Evolutionary conservation across 1,140 invertebrate genomes (phyloP), one percentile per base, ranked within the genome.

Genomic region (Protaetia brevitarsis): DNA sequence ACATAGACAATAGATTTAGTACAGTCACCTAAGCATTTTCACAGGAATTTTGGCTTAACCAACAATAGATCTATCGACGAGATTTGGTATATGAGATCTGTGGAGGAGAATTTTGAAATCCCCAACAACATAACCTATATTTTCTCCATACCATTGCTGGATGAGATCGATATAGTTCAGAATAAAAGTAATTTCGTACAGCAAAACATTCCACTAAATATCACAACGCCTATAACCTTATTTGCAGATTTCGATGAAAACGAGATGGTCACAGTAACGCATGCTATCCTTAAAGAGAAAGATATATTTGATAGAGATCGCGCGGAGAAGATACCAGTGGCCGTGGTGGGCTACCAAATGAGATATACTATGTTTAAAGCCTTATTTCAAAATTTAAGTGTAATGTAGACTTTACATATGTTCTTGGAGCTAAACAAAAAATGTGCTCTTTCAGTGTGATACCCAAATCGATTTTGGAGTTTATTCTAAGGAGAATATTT

Each of bases 271-370:
- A 95, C 92, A 4, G 93, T 89, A 1, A 92, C 90, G 31, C 89
- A 91, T 73, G 93, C 94, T 0, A 88, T 97, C 41, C 95, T 95
- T 70, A 83, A 36, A 23, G 85, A 57, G 74, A 10, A 80, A 21
- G 82, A 87, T 63, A 80, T 81, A 65, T 83, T 83, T 13, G 82
- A 85, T 70, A 84, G 83, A 62, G 89, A 92, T 58, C 21, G 2
- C 21, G 21, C 29, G 5, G 56, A 29, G 16, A 62, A 62, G 19
- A 19, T 13, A 0, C 93, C 94, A 3, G 92, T 88, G 0, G 94
- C 93, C 1, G 94, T 95, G 1, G 92, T 95, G n/a, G 95, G 95
- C 13, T 89, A 93, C 68, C 91, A 94, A 72, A 93, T 95, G 77
- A 86, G 88, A 68, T 90, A 94, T 70, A 5, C 7, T 2, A 59